Evolutionary conservation across 1,140 invertebrate species (phyloP).

Genomic region (Oncopodura yosiiana): DNA sequence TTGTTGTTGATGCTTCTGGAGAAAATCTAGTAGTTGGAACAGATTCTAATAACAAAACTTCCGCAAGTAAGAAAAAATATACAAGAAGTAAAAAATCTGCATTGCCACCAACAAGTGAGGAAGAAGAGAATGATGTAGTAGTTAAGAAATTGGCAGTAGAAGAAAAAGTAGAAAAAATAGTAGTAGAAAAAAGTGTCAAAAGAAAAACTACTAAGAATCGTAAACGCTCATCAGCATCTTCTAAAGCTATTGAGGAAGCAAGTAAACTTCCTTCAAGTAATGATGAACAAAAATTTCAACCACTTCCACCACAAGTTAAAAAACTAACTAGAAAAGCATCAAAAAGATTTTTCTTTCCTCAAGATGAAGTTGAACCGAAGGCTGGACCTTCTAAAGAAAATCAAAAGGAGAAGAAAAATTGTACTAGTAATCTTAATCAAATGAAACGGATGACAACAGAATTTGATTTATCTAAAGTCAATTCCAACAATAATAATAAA

Average conservation of each 20-base stretch:
- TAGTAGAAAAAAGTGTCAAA: slow-evolving; percentile 23
- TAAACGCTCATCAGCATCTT: slow-evolving; percentile 39
- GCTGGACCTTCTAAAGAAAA: slow-evolving; percentile 2
- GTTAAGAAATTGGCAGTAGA: too few species aligned
- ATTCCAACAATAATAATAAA: background rate
- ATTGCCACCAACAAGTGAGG: too few species aligned
- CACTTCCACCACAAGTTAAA: background rate
- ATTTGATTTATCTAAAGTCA: background rate
- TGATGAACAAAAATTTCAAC: background rate
- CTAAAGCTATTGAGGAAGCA: slow-evolving; percentile 37
- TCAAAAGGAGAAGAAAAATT: slow-evolving; percentile 3
- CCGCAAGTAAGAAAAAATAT: slow-evolving; percentile 39
- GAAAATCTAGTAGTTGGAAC: slow-evolving; percentile 39
- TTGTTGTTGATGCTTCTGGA: slow-evolving; percentile 37
- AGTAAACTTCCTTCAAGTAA: background rate
- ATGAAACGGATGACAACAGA: slow-evolving; percentile 1
- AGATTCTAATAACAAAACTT: slow-evolving; percentile 40
- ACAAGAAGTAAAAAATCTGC: slow-evolving; percentile 34
- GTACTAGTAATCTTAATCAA: slow-evolving; percentile 1
- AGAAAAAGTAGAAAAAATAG: background rate
- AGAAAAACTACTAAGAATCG: slow-evolving; percentile 32
- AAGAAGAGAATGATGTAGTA: too few species aligned
- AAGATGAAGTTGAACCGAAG: slow-evolving; percentile 18
- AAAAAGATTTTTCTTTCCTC: slow-evolving; percentile 17
- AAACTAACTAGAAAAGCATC: slow-evolving; percentile 14